These are phyloP conservation scores for Phaenicophaeus curvirostris DNA, from an alignment of 2,797 vertebrate species.

Conservation along the genomic window DNA sequence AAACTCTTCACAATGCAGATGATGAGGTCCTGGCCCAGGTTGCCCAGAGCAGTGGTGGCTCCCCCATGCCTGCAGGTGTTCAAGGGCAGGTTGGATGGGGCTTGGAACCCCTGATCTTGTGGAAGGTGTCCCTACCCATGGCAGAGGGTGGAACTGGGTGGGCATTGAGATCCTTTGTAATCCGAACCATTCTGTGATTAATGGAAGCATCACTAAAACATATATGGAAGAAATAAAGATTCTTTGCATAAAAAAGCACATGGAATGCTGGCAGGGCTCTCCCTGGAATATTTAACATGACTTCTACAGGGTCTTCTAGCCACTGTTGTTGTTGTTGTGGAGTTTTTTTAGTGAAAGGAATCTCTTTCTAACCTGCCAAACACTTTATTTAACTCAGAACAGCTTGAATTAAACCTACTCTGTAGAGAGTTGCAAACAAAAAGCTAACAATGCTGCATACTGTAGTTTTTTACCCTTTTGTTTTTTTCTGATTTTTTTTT, in stretches of 20 bases:
- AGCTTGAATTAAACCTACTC: not conserved
- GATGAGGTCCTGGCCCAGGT: no score
- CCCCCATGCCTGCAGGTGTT: no score
- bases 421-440: not conserved
- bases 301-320: not conserved
- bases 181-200: not conserved
- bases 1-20: no score
- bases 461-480: accelerated
- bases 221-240: not conserved
- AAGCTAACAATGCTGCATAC: not conserved
- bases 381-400: not conserved
- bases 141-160: no score
- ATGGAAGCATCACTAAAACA: not conserved
- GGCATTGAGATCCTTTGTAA: no score
- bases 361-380: not conserved
- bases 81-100: no score
- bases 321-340: not conserved
- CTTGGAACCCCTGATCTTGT: no score
- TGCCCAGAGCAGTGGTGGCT: no score
- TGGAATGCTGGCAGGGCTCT: not conserved
- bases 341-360: not conserved
- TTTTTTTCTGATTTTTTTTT: accelerated
- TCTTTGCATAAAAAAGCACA: not conserved
- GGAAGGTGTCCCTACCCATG: no score
- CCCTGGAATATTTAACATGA: not conserved